These are phyloP conservation scores for Luidia sarsii DNA, from an alignment of 53 echinoderm and acorn worm species.

Conservation along the genomic window DNA sequence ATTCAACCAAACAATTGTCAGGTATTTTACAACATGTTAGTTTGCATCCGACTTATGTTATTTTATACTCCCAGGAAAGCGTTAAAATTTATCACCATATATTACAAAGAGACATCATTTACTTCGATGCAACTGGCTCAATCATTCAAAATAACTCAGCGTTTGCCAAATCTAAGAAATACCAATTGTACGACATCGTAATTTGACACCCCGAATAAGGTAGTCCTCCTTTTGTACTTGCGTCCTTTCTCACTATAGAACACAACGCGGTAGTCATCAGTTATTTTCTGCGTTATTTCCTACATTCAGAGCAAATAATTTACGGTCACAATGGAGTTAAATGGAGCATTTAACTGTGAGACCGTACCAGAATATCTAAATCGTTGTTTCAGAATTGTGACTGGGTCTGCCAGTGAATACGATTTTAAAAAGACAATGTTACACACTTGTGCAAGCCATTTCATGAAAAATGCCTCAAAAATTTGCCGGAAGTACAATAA, in stretches of 20 bases:
- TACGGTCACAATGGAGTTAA: not conserved
- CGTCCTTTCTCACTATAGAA: not conserved
- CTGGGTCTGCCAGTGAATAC: not conserved
- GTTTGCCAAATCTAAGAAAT: not conserved
- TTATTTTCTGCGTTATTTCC: not conserved
- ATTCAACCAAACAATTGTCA: not conserved
- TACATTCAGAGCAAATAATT: not conserved
- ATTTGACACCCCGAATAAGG: not conserved
- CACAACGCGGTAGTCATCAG: not conserved
- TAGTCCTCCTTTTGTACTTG: not conserved
- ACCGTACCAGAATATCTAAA: not conserved
- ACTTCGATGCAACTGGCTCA: conserved; percentile 26
- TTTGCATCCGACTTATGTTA: not conserved
- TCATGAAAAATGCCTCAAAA: not conserved
- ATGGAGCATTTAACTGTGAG: not conserved
- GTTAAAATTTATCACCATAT: not conserved
- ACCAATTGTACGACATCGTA: not conserved
- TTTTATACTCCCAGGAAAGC: not conserved
- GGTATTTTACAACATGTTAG: not conserved
- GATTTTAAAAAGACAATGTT: not conserved
- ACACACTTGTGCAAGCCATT: not conserved
- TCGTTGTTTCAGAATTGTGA: not conserved
- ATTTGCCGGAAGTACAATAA: not conserved
- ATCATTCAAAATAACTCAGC: not conserved
- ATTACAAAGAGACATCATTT: not conserved